Evolutionary conservation across 1,140 invertebrate species (phyloP), one percentile per base, ranked within the genome.

Genomic region (Pseudobourletiella spinata): DNA sequence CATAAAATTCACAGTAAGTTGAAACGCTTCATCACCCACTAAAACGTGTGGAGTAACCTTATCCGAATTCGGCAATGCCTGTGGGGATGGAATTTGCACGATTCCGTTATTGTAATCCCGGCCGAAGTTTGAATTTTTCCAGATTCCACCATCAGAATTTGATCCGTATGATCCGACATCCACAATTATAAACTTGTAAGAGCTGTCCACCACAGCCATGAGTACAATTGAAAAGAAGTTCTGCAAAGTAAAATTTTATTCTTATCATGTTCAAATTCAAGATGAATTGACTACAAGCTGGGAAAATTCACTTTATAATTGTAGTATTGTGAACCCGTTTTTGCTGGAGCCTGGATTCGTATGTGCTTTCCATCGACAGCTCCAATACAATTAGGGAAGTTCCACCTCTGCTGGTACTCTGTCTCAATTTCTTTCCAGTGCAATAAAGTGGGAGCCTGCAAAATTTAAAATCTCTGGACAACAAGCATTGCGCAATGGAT

Each of bases 221-320:
- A 11, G 35, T n/a, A 39, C 35, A n/a, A n/a, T 39, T 39, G 35
- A 39, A 39, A 11, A n/a, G n/a, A 39, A 39, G 11, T n/a, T n/a
- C 35, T 39, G n/a, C n/a, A 39, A 11, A 39, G n/a, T 11, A 39
- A 11, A 39, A 39, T 11, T 39, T 39, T 39, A n/a, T n/a, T n/a
- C n/a, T n/a, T n/a, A n/a, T n/a, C n/a, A n/a, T n/a, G n/a, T n/a
- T n/a, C n/a, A n/a, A n/a, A n/a, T n/a, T n/a, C n/a, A n/a, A n/a
- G 11, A 39, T 39, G 35, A n/a, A 39, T 11, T 11, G 35, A 39
- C 11, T 39, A 39, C n/a, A 39, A 11, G 35, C 11, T 39, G 35
- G 35, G 35, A 11, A 39, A 11, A 11, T 39, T 39, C n/a, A 39
- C 35, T 43, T 78, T 79, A 68, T 78, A 79, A 68, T 78, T 77